A percentile compares a stretch with the other conserved stretches of the same genome.
phyloP scores from a whole-genome alignment of 2,797 vertebrate genomes.

The Malacoraja senta region DNA sequence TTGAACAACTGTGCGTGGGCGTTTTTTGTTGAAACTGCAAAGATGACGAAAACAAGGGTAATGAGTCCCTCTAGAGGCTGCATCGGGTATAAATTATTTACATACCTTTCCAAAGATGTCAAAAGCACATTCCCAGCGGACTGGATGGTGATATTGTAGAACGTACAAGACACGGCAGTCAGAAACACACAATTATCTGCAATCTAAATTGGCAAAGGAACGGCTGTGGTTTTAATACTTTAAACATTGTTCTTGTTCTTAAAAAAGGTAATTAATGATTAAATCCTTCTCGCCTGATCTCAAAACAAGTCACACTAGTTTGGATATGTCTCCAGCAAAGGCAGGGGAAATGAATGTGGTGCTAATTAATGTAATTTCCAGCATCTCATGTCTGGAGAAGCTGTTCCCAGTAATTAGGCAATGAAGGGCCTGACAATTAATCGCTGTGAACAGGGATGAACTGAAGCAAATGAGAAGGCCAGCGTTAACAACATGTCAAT shows the following conservation, averaged over 20 bases:
- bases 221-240: constrained; percentile 50
- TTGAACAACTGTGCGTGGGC: not conserved
- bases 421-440: constrained; percentile 39
- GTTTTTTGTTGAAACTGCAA: not conserved
- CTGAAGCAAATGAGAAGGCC: constrained; percentile 44
- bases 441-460: constrained; percentile 44
- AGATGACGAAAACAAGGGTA: constrained; percentile 15
- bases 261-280: constrained; percentile 56
- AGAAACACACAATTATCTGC: constrained; percentile 51
- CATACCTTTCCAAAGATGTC: constrained; percentile 57
- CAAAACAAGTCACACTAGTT: constrained; percentile 40
- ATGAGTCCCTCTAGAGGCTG: constrained; percentile 46
- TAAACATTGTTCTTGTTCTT: constrained; percentile 51
- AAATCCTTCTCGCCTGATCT: constrained; percentile 57
- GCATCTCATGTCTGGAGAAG: constrained; percentile 40
- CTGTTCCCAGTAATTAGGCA: constrained; percentile 43
- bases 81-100: constrained; percentile 51
- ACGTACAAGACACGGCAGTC: constrained; percentile 42
- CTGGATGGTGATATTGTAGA: constrained; percentile 44
- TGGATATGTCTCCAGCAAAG: constrained; percentile 23
- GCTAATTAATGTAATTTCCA: constrained; percentile 47
- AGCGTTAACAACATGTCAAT: constrained; percentile 46
- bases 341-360: constrained; percentile 41
- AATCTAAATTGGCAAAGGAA: constrained; percentile 37
- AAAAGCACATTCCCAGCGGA: constrained; percentile 52